phyloP scores from a whole-genome alignment of 2,888 invertebrate species.

The Noctua janthe region DNA sequence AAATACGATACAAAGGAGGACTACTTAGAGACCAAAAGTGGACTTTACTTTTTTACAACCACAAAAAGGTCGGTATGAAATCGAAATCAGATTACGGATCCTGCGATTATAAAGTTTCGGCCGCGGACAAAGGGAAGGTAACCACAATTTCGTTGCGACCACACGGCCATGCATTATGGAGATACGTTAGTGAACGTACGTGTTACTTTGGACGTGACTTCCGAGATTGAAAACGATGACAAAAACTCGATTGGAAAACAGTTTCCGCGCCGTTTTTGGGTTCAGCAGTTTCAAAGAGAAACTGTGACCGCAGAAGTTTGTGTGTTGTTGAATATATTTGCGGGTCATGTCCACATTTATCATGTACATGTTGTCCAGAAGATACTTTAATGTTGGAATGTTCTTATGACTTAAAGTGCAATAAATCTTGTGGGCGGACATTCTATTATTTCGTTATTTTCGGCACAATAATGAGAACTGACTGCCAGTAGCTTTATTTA shows the following conservation, averaged over 20 bases:
- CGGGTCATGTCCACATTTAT: slow-evolving; percentile 19
- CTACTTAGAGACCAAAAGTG: slow-evolving; percentile 76
- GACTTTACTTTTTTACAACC: slow-evolving; percentile 82
- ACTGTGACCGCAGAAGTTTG: slow-evolving; percentile 52
- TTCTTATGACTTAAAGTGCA: slow-evolving; percentile 19
- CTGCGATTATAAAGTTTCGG: slow-evolving; percentile 86
- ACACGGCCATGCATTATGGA: slow-evolving; percentile 77
- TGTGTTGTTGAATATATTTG: slow-evolving; percentile 27
- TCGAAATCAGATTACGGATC: slow-evolving; percentile 86
- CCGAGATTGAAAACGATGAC: slow-evolving; percentile 69
- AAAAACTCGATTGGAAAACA: slow-evolving; percentile 67
- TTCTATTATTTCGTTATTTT: slow-evolving; percentile 42
- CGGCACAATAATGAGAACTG: slow-evolving; percentile 53
- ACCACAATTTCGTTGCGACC: slow-evolving; percentile 77
- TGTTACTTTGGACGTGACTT: slow-evolving; percentile 80
- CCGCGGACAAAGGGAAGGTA: slow-evolving; percentile 75
- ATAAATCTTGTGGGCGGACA: slow-evolving; percentile 12
- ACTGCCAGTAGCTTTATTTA: slow-evolving; percentile 22
- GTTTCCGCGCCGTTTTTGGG: slow-evolving; percentile 66
- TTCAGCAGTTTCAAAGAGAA: slow-evolving; percentile 56
- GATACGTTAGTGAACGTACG: slow-evolving; percentile 73
- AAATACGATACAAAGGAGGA: slow-evolving; percentile 77
- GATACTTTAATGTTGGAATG: slow-evolving; percentile 12
- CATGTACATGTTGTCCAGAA: slow-evolving; percentile 4
- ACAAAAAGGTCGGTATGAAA: slow-evolving; percentile 85